phyloP scores from a whole-genome alignment of 2,888 invertebrate species.

The Clunio marinus region DNA sequence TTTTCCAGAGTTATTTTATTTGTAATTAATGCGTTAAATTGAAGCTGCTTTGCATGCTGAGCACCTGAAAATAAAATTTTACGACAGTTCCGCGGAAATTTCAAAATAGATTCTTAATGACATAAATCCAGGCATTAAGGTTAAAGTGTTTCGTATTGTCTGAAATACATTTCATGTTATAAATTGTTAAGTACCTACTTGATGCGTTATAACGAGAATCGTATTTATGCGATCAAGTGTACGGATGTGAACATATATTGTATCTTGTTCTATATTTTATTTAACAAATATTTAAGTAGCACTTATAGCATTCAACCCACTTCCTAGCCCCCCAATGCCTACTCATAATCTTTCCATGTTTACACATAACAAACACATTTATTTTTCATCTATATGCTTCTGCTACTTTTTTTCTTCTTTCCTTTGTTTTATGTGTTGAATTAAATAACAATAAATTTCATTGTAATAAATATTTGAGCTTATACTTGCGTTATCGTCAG shows the following conservation, averaged over 20 bases:
- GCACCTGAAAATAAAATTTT: neutral
- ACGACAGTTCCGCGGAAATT: neutral
- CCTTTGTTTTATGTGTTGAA: constrained; percentile 5
- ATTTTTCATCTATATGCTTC: too few relatives aligned
- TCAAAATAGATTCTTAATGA: too few relatives aligned
- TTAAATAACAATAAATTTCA: constrained; percentile 21
- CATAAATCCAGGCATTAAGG: neutral
- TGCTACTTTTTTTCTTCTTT: too few relatives aligned
- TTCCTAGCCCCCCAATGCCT: too few relatives aligned
- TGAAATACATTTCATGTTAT: too few relatives aligned
- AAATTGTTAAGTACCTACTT: constrained; percentile 2
- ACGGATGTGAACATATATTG: neutral
- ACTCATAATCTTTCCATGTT: neutral
- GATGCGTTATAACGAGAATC: neutral
- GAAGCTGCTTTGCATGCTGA: neutral
- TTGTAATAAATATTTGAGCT: constrained; percentile 19
- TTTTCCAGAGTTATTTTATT: too few relatives aligned
- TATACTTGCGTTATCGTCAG: too few relatives aligned
- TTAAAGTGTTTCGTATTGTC: neutral
- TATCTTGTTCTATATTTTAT: constrained; percentile 3
- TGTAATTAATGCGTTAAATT: neutral
- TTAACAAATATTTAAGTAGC: constrained; percentile 18
- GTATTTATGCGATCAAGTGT: constrained; percentile 3
- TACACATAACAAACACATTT: neutral
- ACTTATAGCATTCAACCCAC: neutral